Evolutionary conservation across 2,888 invertebrate species (phyloP).

Genomic region (Eupeodes latifasciatus): DNA sequence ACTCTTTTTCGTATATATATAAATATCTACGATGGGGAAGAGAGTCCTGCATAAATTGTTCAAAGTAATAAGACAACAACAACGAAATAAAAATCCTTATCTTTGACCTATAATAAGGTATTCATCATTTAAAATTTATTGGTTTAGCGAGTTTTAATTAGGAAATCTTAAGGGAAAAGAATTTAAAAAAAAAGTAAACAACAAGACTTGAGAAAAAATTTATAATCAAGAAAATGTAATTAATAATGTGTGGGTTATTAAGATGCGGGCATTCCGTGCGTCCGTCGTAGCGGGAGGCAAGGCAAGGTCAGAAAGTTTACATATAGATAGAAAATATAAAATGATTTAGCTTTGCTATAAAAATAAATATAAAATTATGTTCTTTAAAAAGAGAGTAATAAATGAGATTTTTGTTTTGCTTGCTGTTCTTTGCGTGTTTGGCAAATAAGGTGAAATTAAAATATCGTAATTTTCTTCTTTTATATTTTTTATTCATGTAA

Average conservation of each 20-base stretch:
- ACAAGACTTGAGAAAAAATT: slow-evolving; percentile 1
- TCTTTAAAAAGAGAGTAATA: neutral
- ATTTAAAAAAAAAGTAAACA: slow-evolving; percentile 29
- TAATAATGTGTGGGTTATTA: neutral
- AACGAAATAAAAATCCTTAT: slow-evolving; percentile 22
- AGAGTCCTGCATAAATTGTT: slow-evolving; percentile 34
- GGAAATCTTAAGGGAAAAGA: slow-evolving; percentile 29
- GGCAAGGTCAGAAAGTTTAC: neutral
- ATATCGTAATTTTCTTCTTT: neutral
- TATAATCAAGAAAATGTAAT: slow-evolving; percentile 36
- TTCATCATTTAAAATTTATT: slow-evolving; percentile 51
- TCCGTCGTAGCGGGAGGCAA: neutral
- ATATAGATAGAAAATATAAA: neutral
- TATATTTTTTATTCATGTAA: neutral
- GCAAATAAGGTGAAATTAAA: neutral
- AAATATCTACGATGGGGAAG: slow-evolving; percentile 25
- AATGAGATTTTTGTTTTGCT: neutral
- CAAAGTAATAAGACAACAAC: slow-evolving; percentile 5
- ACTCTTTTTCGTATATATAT: neutral
- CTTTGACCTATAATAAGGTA: slow-evolving; percentile 42
- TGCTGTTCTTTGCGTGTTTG: neutral
- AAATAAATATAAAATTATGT: slow-evolving; percentile 16
- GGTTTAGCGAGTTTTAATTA: slow-evolving; percentile 49
- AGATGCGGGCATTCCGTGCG: neutral
- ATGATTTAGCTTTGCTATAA: neutral